These are phyloP conservation scores for Cherax destructor DNA, from an alignment of 1,140 invertebrate species.

Conservation along the genomic window DNA sequence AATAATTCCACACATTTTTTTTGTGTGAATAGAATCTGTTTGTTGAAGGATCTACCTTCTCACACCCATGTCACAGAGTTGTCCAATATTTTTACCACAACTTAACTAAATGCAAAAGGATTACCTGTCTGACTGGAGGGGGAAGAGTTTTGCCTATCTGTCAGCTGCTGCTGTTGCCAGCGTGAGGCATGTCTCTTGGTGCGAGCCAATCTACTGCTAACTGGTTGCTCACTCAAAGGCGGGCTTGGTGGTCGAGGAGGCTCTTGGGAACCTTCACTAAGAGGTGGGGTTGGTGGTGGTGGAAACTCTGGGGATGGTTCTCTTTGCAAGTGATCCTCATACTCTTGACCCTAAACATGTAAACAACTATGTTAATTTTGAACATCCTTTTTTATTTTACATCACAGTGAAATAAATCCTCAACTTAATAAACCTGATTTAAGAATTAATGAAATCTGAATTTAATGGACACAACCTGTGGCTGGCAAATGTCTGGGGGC, in stretches of 20 bases:
- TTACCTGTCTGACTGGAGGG: constrained; percentile 52
- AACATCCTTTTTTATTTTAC: too few species aligned
- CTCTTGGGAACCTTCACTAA: neutral
- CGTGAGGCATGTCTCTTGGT: neutral
- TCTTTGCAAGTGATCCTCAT: neutral
- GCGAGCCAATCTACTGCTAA: neutral
- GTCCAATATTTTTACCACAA: neutral
- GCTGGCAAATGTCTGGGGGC: too few species aligned
- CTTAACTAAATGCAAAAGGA: neutral
- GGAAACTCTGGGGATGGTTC: neutral
- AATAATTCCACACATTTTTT: too few species aligned
- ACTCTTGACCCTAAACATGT: neutral
- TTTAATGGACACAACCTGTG: too few species aligned
- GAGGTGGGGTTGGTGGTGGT: neutral
- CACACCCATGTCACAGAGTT: too few species aligned
- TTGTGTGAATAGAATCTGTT: too few species aligned
- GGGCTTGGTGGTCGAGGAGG: neutral
- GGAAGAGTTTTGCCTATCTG: constrained; percentile 18
- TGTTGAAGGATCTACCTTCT: too few species aligned
- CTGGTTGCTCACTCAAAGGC: neutral
- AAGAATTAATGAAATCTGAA: too few species aligned
- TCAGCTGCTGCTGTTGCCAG: constrained; percentile 21
- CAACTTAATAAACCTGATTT: too few species aligned
- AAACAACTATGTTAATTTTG: neutral
- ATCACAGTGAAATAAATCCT: too few species aligned